Evolutionary conservation across 2,797 vertebrate species (phyloP).

Genomic region (Hyperoplus lanceolatus): DNA sequence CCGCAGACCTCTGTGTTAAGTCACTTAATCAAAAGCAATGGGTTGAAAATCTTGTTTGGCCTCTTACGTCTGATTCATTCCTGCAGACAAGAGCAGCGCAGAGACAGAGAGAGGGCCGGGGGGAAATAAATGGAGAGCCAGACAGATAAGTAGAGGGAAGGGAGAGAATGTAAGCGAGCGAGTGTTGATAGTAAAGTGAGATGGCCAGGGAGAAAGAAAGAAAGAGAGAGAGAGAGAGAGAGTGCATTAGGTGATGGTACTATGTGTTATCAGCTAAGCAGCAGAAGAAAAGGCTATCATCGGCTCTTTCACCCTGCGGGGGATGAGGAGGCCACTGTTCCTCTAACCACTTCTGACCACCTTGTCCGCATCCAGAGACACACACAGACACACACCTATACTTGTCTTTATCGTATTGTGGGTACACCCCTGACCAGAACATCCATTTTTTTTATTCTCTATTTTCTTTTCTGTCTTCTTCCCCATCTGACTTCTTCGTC

Average conservation of each 20-base stretch:
- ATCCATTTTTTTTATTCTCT: too few species aligned
- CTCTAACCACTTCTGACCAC: conserved; percentile 80
- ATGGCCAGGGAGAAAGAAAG: conserved; percentile 54
- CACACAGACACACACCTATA: conserved; percentile 24
- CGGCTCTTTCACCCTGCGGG: conserved; percentile 89
- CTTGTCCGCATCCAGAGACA: conserved; percentile 77
- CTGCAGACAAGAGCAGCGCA: conserved; percentile 93
- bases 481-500: neutral
- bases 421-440: too few species aligned
- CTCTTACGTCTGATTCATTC: conserved; percentile 98
- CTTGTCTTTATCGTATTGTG: neutral
- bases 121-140: conserved; percentile 76
- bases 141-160: conserved; percentile 70
- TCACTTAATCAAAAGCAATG: conserved; percentile 99
- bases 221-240: conserved; percentile 32
- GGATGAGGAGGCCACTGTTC: conserved; percentile 86
- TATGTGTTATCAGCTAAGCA: conserved; percentile 99
- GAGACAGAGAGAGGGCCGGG: conserved; percentile 73
- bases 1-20: conserved; percentile 95
- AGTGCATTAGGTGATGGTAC: conserved; percentile 83
- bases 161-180: conserved; percentile 69
- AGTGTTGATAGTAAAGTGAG: conserved; percentile 71
- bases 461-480: conserved; percentile 3
- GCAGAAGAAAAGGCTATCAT: conserved; percentile 93
- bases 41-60: conserved; percentile 99